These are phyloP conservation scores for Aurelia coerulea DNA, from an alignment of 30 jellyfish, hydroid and myxozoan genomes.

Conservation along the genomic window DNA sequence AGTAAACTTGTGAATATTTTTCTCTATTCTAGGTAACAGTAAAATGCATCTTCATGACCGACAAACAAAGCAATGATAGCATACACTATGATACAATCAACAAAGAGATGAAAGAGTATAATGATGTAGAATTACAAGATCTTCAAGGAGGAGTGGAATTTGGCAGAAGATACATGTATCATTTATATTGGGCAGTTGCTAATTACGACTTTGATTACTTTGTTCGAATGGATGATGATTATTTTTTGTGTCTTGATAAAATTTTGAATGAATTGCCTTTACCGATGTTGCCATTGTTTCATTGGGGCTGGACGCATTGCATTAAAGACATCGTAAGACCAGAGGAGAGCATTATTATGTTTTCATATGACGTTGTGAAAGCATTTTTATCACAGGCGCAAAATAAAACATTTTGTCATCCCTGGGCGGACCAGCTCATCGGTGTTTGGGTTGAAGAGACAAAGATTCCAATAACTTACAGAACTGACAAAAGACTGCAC, in stretches of 20 bases:
- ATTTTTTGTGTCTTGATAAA: slow-evolving; percentile 70
- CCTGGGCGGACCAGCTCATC: slow-evolving; percentile 80
- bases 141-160: slow-evolving; percentile 82
- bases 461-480: slow-evolving; percentile 38
- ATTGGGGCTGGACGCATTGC: slow-evolving; percentile 76
- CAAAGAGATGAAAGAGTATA: slow-evolving; percentile 31
- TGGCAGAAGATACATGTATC: slow-evolving; percentile 88
- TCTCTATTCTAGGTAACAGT: slow-evolving; percentile 56
- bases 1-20: background rate
- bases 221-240: slow-evolving; percentile 88
- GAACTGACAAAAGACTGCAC: slow-evolving; percentile 77
- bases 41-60: slow-evolving; percentile 81
- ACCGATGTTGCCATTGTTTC: slow-evolving; percentile 29
- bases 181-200: slow-evolving; percentile 81
- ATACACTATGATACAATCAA: background rate
- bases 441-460: slow-evolving; percentile 67
- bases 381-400: slow-evolving; percentile 60
- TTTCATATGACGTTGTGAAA: slow-evolving; percentile 49
- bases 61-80: slow-evolving; percentile 13
- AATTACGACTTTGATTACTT: slow-evolving; percentile 80
- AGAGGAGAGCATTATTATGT: slow-evolving; percentile 70
- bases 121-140: slow-evolving; percentile 74
- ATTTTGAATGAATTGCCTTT: slow-evolving; percentile 41
- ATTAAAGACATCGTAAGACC: slow-evolving; percentile 46
- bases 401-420: slow-evolving; percentile 40